These are phyloP conservation scores for Glossophaga mutica DNA, from an alignment of 2,797 vertebrate genomes.

Conservation along the genomic window DNA sequence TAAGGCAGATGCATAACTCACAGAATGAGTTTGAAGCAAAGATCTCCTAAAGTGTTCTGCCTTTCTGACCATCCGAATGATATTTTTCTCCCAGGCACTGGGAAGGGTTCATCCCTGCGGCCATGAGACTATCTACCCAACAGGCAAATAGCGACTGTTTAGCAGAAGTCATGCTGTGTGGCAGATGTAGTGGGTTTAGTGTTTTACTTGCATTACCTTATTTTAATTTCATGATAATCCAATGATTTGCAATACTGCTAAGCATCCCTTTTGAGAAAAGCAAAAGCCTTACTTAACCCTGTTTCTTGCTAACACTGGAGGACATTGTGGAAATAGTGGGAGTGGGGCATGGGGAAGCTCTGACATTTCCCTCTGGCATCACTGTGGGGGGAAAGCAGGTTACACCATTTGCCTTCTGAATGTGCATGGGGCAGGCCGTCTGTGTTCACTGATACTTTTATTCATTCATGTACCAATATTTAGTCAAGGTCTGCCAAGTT, in stretches of 20 bases:
- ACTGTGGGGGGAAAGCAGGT: neutral
- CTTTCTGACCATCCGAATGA: neutral
- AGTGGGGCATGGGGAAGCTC: rapidly evolving
- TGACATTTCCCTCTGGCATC: no score
- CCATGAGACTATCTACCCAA: neutral
- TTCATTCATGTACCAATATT: neutral
- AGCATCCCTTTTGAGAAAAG: neutral
- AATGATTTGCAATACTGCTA: neutral
- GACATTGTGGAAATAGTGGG: neutral
- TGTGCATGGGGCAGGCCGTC: neutral
- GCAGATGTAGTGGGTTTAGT: neutral
- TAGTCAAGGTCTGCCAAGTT: neutral
- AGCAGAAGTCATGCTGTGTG: neutral
- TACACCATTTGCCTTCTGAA: neutral
- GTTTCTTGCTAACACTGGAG: neutral
- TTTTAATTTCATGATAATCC: neutral
- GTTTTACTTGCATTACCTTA: neutral
- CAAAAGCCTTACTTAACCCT: neutral
- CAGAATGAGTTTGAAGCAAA: neutral
- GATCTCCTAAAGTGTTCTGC: no score
- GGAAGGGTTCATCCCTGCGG: neutral
- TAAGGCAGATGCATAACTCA: neutral
- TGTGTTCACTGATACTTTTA: neutral
- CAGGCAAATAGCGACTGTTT: neutral
- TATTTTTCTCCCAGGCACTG: neutral